Base-by-base conservation (phyloP, 2,113 vertebrate genomes). In the Rhagologus leucostigma region DNA sequence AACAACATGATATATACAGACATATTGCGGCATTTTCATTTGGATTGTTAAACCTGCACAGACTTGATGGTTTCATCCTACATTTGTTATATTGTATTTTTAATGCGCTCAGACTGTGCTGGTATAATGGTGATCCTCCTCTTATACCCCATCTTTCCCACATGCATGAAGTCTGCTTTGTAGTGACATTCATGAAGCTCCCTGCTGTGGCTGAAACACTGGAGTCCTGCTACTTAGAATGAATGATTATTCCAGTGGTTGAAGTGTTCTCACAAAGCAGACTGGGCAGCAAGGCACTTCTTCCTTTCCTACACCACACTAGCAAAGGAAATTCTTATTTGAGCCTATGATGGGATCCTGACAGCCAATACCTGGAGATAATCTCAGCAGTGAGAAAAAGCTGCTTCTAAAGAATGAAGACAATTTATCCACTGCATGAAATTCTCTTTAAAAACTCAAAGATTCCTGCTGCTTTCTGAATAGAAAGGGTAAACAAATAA, bases 41-140 rank as follows among this genome's bases (percentile, higher is more conserved):
- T 96, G 94, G 64, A 84, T 90, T 94, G 65, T 87, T 96, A 95
- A 95, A 87, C 90, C 87, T 49, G 57, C 57, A 32, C 56, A 87
- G 83, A 86, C 95, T 96, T 96, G 96, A 96, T 81, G 90, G 64
- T 92, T 94, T 95, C 92, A 94, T 76, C 65, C 77, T 69, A 84
- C 76, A 95, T 96, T 97, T 96, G 96, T 94, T 93, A 69, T 68
- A 93, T 13, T 96, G 95, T 96, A 97, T 93, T 95, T 96, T 97
- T 96, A 95, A 96, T 96, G 95, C 0, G 0, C 73, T 87, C 96
- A 97, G 94, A 82, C 94, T 89, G 96, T 62, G 95, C 93, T 73
- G 75, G 83, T 86, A 90, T 89, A 95, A 96, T 94, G 86, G 89
- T 62, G 80, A 90, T 94, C 84, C 90, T 91, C 86, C 88, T 83